These are phyloP conservation scores for Chlamydotis undulata DNA, from an alignment of 2,113 vertebrate species.

Conservation along the genomic window DNA sequence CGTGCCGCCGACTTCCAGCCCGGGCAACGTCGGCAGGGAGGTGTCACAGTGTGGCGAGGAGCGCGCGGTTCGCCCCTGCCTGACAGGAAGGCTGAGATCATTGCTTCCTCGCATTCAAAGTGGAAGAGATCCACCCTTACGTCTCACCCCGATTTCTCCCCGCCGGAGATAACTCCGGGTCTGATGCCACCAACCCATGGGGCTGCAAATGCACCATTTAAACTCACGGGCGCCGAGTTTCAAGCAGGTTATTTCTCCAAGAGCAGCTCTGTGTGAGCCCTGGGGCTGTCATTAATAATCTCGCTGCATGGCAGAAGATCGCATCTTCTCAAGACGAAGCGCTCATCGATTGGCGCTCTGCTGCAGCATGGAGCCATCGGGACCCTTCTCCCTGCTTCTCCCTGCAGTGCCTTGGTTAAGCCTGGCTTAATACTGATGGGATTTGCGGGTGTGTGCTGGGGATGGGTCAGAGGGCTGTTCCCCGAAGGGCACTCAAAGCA, in stretches of 20 bases:
- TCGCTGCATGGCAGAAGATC: neutral
- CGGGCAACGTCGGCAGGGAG: neutral
- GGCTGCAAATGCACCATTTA: neutral
- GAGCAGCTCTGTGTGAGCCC: neutral
- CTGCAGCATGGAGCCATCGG: neutral
- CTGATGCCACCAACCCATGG: neutral
- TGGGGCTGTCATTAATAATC: neutral
- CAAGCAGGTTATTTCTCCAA: neutral
- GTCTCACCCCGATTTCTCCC: neutral
- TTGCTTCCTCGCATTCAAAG: fast-evolving
- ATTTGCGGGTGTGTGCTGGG: neutral
- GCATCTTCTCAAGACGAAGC: fast-evolving
- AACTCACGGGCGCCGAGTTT: neutral
- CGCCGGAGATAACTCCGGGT: fast-evolving
- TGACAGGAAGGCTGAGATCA: neutral
- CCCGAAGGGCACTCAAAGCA: neutral
- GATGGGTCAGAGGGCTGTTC: fast-evolving
- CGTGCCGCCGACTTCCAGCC: neutral
- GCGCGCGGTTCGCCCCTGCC: neutral
- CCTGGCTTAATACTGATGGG: neutral
- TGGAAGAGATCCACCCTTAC: neutral
- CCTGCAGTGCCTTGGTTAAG: neutral
- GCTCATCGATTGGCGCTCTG: neutral
- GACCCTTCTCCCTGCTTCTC: neutral
- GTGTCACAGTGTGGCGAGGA: fast-evolving